These are phyloP conservation scores for Psittacula derbiana DNA, from an alignment of 2,797 vertebrate species.

Conservation along the genomic window DNA sequence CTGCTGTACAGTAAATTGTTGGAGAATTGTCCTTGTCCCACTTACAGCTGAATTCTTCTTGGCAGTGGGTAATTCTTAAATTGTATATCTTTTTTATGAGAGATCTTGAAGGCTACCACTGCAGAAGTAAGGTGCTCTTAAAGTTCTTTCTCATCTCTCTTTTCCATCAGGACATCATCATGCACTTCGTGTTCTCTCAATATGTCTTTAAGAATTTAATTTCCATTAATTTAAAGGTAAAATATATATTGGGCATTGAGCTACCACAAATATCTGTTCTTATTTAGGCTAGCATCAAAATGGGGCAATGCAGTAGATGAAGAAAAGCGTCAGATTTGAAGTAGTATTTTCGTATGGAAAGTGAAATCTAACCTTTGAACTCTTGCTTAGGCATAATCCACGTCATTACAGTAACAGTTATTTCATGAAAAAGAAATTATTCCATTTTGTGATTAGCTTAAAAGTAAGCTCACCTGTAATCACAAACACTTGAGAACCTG, in stretches of 20 bases:
- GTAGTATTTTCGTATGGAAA: neutral
- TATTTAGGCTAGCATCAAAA: neutral
- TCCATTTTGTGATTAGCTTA: neutral
- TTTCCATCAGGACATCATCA: neutral
- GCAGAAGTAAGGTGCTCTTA: neutral
- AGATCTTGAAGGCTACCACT: neutral
- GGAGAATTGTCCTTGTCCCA: neutral
- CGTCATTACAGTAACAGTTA: neutral
- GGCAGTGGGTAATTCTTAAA: neutral
- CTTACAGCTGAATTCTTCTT: neutral
- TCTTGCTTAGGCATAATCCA: neutral
- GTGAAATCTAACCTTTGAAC: neutral
- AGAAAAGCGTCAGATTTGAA: neutral
- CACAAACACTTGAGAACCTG: neutral
- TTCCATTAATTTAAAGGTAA: neutral
- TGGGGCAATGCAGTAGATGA: neutral
- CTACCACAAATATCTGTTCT: neutral
- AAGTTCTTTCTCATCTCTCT: neutral
- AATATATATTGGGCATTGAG: neutral
- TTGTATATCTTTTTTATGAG: neutral
- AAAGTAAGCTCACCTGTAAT: neutral
- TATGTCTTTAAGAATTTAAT: neutral
- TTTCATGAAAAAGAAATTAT: neutral
- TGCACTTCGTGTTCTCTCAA: neutral
- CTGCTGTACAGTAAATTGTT: conserved; percentile 1